Conservation (phyloP, 2,888 invertebrate species). For the Pardosa pseudoannulata region DNA sequence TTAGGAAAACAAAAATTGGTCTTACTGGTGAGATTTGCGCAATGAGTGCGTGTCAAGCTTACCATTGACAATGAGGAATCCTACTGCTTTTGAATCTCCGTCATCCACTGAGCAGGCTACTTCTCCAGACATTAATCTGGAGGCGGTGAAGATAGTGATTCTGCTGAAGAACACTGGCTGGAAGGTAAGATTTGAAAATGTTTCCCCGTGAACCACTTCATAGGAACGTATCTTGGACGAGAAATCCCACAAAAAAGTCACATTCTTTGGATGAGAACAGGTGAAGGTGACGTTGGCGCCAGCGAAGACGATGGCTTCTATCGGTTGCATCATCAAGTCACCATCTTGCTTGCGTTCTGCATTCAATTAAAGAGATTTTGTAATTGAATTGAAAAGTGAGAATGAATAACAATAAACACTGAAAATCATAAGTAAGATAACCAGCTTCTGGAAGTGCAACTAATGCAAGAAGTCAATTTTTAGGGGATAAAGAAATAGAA, state of each 20-base stretch:
- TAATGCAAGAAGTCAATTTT: too few species aligned
- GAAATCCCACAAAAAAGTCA: slow-evolving; percentile 36
- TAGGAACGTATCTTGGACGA: slow-evolving; percentile 20
- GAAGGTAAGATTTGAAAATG: not conserved
- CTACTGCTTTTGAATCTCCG: slow-evolving; percentile 4
- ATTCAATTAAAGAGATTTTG: not conserved
- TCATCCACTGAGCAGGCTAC: slow-evolving; percentile 22
- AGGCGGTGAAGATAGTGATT: slow-evolving; percentile 24
- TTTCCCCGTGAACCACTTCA: not conserved
- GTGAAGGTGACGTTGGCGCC: slow-evolving; percentile 56
- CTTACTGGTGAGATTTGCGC: too few species aligned
- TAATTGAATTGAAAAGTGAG: not conserved
- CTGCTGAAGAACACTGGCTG: slow-evolving; percentile 18
- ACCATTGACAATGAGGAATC: slow-evolving; percentile 59
- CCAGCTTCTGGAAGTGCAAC: too few species aligned
- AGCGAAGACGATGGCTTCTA: slow-evolving; percentile 43
- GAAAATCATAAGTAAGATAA: too few species aligned
- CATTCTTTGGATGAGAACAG: slow-evolving; percentile 23
- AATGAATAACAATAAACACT: too few species aligned
- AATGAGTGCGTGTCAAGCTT: too few species aligned
- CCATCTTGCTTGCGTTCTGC: slow-evolving; percentile 11
- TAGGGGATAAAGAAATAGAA: too few species aligned
- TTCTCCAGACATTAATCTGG: slow-evolving; percentile 51
- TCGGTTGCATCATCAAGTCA: slow-evolving; percentile 33
- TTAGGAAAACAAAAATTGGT: too few species aligned